Percentiles rank a stretch among this genome's conserved stretches.
Evolutionary conservation across 2,888 invertebrate genomes (phyloP).

Genomic region (Meganola albula): DNA sequence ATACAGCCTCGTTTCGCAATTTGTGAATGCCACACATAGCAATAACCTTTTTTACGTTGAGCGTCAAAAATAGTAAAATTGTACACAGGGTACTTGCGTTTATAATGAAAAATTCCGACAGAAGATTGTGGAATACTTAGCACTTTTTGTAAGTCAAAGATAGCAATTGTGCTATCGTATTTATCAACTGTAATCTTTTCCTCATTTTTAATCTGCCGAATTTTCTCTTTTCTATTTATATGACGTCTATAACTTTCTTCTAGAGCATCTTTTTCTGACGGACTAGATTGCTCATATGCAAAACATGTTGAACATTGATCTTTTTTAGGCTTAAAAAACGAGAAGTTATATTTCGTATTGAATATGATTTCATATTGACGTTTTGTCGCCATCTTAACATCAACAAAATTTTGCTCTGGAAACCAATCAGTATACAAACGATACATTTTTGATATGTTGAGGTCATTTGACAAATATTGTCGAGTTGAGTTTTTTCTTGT

Average conservation of each 20-base stretch:
- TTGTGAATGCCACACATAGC: slow-evolving; percentile 9
- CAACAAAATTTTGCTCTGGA: slow-evolving; percentile 6
- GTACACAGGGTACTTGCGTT: slow-evolving; percentile 22
- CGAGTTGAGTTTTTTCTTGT: slow-evolving; percentile 6
- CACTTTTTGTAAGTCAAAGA: slow-evolving; percentile 19
- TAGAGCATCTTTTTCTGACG: slow-evolving; percentile 13
- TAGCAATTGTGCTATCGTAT: slow-evolving; percentile 13
- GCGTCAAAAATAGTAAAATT: slow-evolving; percentile 26
- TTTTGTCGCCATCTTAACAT: slow-evolving; percentile 12
- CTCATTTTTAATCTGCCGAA: slow-evolving; percentile 24
- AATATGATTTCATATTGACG: slow-evolving; percentile 21
- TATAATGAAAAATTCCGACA: slow-evolving; percentile 26
- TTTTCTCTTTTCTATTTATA: slow-evolving; percentile 20
- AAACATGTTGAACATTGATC: slow-evolving; percentile 16
- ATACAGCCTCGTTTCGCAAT: slow-evolving; percentile 19
- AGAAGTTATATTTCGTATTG: slow-evolving; percentile 28
- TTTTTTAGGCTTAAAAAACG: slow-evolving; percentile 28
- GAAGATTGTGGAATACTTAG: slow-evolving; percentile 25
- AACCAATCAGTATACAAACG: slow-evolving; percentile 14
- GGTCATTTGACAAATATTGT: slow-evolving; percentile 13
- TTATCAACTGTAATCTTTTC: slow-evolving; percentile 15
- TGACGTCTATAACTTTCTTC: slow-evolving; percentile 15
- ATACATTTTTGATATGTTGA: slow-evolving; percentile 23
- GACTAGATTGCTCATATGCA: slow-evolving; percentile 9
- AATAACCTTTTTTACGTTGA: slow-evolving; percentile 13